Percentiles rank a stretch among this genome's conserved stretches.
Conservation (phyloP, 2,113 vertebrate species). For the Manacus vitellinus region DNA sequence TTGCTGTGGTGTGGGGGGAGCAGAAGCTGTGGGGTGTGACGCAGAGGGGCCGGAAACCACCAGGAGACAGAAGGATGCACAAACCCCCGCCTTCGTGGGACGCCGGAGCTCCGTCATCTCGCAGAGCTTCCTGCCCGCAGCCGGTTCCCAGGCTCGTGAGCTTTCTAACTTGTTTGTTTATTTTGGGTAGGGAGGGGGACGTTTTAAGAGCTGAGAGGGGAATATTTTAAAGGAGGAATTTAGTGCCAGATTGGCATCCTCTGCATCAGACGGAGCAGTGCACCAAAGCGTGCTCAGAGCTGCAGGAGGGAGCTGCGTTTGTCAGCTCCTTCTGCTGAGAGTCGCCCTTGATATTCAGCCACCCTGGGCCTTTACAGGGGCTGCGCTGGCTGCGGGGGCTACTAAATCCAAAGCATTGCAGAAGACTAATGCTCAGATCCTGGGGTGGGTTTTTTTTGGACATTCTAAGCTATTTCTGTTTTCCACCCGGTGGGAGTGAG, state of each 20-base stretch:
- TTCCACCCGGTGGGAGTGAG: not conserved
- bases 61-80: not conserved
- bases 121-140: not conserved
- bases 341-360: not conserved
- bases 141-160: not conserved
- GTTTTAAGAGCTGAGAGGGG: not conserved
- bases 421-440: not conserved
- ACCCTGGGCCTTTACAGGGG: not conserved
- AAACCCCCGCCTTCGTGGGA: not conserved
- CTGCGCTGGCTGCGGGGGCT: fast-evolving
- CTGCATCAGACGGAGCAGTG: not conserved
- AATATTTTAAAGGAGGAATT: not conserved
- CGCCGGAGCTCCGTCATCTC: not conserved
- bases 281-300: not conserved
- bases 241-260: not conserved
- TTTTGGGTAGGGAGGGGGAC: not conserved
- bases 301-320: not conserved
- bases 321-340: not conserved
- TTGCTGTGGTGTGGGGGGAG: not conserved
- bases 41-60: not conserved
- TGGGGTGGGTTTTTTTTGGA: fast-evolving
- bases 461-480: not conserved
- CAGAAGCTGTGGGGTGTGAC: fast-evolving
- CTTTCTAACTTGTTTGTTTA: conserved; percentile 20
- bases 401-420: not conserved